A percentile compares a stretch with the other conserved stretches of the same genome.
These are phyloP conservation scores for Coelogynopora nodosa DNA, from an alignment of 2,888 invertebrate genomes.

Conservation along the genomic window DNA sequence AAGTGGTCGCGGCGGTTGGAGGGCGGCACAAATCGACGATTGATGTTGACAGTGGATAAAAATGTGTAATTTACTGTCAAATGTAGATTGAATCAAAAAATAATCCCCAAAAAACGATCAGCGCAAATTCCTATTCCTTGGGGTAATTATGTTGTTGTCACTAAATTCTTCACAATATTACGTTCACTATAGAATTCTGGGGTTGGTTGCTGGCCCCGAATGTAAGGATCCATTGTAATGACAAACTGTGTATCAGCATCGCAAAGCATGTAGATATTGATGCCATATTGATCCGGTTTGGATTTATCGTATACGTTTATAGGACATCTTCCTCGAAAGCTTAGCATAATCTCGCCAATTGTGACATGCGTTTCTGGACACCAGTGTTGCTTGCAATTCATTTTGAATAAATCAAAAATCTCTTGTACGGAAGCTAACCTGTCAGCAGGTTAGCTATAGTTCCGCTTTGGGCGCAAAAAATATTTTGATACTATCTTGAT, in stretches of 20 bases:
- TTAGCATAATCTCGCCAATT: too few species aligned
- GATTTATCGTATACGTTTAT: too few species aligned
- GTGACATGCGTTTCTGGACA: too few species aligned
- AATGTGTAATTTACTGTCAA: slow-evolving; percentile 19
- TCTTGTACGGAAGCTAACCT: too few species aligned
- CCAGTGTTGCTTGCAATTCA: too few species aligned
- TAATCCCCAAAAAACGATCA: slow-evolving; percentile 6
- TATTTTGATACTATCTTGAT: slow-evolving; percentile 5
- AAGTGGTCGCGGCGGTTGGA: neutral
- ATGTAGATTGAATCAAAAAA: neutral
- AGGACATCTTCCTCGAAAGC: too few species aligned
- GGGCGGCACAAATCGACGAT: slow-evolving; percentile 13
- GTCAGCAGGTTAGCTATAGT: too few species aligned
- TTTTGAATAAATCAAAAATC: too few species aligned
- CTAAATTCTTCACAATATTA: neutral
- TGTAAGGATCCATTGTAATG: neutral
- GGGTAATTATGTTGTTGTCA: slow-evolving; percentile 10
- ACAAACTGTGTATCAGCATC: neutral
- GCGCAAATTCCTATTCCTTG: slow-evolving; percentile 23
- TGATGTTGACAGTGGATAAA: slow-evolving; percentile 27
- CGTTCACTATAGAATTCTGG: too few species aligned
- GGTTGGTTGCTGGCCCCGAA: too few species aligned
- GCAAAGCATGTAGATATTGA: too few species aligned
- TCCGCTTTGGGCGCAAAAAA: slow-evolving; percentile 9
- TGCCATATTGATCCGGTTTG: too few species aligned